These are phyloP conservation scores for Embiotoca jacksoni DNA, from an alignment of 2,113 vertebrate genomes.

Conservation along the genomic window DNA sequence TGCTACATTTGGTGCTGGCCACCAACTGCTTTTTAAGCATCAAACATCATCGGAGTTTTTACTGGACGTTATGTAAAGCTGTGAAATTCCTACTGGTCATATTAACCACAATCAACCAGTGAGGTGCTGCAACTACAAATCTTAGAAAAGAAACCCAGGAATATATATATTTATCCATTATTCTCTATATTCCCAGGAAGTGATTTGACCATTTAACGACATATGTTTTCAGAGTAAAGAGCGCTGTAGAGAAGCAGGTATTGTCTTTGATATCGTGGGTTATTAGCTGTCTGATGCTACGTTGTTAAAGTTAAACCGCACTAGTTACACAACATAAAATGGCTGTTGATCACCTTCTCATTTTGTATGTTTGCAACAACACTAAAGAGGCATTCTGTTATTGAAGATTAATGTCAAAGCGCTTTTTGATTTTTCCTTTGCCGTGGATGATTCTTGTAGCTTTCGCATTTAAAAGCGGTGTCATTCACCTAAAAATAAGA, in stretches of 20 bases:
- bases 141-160: conserved; percentile 32
- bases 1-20: conserved; percentile 78
- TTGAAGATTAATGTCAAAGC: conserved; percentile 2
- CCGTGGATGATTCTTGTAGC: conserved; percentile 26
- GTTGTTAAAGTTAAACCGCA: conserved; percentile 12
- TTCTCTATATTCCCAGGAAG: conserved; percentile 52
- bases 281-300: conserved; percentile 1
- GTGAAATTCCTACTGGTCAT: conserved; percentile 33
- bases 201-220: conserved; percentile 33
- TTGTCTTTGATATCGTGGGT: conserved; percentile 9
- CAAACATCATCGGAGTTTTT: conserved; percentile 4
- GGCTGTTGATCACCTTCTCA: conserved; percentile 22
- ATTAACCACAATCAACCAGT: neutral
- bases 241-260: neutral
- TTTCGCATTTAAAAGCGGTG: conserved; percentile 28
- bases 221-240: conserved; percentile 17
- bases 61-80: conserved; percentile 43
- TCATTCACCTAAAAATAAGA: conserved; percentile 17
- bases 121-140: conserved; percentile 46
- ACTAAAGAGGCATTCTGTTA: conserved; percentile 19
- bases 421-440: conserved; percentile 39
- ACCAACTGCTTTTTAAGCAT: conserved; percentile 53
- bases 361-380: conserved; percentile 33
- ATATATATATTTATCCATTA: conserved; percentile 16
- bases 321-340: conserved; percentile 16